Percentiles rank a stretch among this genome's conserved stretches.
These are phyloP conservation scores for Brenthis hecate DNA, from an alignment of 2,888 invertebrate species.

Conservation along the genomic window DNA sequence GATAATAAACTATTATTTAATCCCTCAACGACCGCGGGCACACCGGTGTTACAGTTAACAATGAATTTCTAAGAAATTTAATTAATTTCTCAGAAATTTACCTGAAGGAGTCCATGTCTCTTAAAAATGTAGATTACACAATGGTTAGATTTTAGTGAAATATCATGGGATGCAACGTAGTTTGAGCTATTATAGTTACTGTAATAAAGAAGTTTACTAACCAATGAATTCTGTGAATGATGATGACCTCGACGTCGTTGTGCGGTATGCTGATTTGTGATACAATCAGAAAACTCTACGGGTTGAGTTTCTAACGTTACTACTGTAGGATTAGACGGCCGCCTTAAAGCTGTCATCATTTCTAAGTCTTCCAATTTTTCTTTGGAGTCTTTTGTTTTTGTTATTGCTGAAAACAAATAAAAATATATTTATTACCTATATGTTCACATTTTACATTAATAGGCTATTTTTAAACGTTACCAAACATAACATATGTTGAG, in stretches of 20 bases:
- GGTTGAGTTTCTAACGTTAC: constrained; percentile 72
- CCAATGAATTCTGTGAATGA: constrained; percentile 11
- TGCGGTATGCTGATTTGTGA: constrained; percentile 82
- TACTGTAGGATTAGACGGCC: constrained; percentile 69
- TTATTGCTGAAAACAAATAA: constrained; percentile 74
- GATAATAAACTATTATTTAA: background rate
- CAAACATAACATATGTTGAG: background rate
- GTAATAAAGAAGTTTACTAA: background rate
- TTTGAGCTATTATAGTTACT: too few species aligned
- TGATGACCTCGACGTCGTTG: constrained; percentile 47
- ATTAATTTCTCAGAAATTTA: too few species aligned
- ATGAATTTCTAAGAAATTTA: too few species aligned
- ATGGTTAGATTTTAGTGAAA: too few species aligned
- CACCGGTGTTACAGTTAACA: too few species aligned
- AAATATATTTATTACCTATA: background rate
- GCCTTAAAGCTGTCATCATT: constrained; percentile 72
- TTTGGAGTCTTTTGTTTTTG: constrained; percentile 83
- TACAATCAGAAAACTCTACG: constrained; percentile 83
- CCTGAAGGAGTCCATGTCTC: too few species aligned
- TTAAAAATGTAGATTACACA: too few species aligned
- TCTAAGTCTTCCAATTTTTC: constrained; percentile 82
- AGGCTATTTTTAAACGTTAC: too few species aligned
- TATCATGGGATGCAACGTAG: too few species aligned
- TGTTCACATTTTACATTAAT: too few species aligned
- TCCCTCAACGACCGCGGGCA: too few species aligned